Percentiles rank a stretch among this genome's conserved stretches.
Evolutionary conservation across 2,113 vertebrate species (phyloP).

Genomic region (Ceuthmochares aereus): DNA sequence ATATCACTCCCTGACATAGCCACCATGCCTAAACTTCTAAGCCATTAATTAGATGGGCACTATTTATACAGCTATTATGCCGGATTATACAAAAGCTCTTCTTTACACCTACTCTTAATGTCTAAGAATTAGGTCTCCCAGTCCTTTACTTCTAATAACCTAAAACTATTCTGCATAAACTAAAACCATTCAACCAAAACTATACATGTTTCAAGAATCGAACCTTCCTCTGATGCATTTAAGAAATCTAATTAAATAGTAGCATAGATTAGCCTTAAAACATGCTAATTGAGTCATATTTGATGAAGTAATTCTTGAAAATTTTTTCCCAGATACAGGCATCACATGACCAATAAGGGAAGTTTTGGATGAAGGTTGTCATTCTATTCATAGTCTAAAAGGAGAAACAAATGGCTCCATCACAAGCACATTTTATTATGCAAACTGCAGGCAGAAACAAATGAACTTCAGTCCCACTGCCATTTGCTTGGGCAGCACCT

Average conservation of each 20-base stretch:
- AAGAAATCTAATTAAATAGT: background rate
- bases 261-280: background rate
- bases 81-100: conserved; percentile 49
- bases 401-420: background rate
- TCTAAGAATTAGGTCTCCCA: background rate
- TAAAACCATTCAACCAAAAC: background rate
- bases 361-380: background rate
- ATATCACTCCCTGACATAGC: background rate
- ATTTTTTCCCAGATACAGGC: background rate
- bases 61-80: conserved; percentile 32
- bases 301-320: background rate
- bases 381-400: background rate
- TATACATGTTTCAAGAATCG: background rate
- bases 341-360: background rate
- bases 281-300: background rate
- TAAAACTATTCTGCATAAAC: background rate
- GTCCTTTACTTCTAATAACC: background rate
- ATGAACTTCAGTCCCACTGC: background rate
- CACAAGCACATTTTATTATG: background rate
- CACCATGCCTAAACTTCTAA: background rate
- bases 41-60: background rate
- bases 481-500: background rate
- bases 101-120: background rate
- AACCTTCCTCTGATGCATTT: background rate
- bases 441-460: background rate